phyloP scores from a whole-genome alignment of 1,140 invertebrate species.

The Drosophila truncata region DNA sequence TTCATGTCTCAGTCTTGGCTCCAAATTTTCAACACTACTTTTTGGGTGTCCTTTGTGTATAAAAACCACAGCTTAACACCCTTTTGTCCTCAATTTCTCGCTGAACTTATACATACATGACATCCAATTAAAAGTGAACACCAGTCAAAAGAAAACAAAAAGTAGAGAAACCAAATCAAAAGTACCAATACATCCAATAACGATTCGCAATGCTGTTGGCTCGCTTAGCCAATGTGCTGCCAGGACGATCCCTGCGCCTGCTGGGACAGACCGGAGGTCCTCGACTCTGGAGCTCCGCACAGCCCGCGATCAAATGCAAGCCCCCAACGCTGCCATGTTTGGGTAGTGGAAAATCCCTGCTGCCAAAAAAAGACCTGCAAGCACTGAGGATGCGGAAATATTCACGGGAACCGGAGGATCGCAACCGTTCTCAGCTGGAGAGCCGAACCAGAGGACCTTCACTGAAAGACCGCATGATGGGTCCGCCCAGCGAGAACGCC shows the following conservation, averaged over 20 bases:
- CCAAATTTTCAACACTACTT: conserved; percentile 18
- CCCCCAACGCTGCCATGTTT: background rate
- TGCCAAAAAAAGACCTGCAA: conserved; percentile 13
- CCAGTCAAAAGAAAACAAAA: background rate
- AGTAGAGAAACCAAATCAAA: background rate
- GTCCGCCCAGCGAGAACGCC: conserved; percentile 86
- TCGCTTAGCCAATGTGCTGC: conserved; percentile 38
- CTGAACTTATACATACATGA: background rate
- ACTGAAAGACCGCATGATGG: conserved; percentile 78
- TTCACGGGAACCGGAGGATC: conserved; percentile 42
- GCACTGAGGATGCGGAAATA: conserved; percentile 40
- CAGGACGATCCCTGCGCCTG: conserved; percentile 38
- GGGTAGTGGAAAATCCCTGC: conserved; percentile 7
- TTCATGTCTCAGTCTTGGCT: background rate
- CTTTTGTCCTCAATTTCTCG: background rate
- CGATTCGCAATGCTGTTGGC: conserved; percentile 53
- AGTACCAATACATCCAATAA: background rate
- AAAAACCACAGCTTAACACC: background rate
- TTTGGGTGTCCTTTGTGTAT: conserved; percentile 4
- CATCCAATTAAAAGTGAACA: background rate
- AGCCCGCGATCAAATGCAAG: background rate
- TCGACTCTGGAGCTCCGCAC: conserved; percentile 41
- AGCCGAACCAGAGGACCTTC: conserved; percentile 46
- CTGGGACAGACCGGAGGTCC: conserved; percentile 13
- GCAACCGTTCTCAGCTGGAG: conserved; percentile 48